phyloP scores from a whole-genome alignment of 2,797 vertebrate species.

The Poliocrania exsul region DNA sequence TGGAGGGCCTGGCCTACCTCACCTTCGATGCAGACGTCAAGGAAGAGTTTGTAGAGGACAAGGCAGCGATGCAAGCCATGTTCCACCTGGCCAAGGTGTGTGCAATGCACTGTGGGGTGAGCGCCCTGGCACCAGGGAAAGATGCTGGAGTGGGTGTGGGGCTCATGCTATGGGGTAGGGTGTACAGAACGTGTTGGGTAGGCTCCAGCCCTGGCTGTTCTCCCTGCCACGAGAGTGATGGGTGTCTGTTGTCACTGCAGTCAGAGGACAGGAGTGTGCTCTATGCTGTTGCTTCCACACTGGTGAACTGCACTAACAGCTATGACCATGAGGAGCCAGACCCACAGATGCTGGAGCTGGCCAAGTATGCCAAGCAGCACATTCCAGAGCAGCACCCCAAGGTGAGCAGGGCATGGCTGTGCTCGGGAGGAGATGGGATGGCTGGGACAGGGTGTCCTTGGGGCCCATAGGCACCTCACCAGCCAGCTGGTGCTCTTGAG shows the following conservation, averaged over 20 bases:
- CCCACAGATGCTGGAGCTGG: conserved; percentile 95
- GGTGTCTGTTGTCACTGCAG: conserved; percentile 55
- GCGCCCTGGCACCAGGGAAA: background rate
- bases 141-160: rapidly evolving
- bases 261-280: conserved; percentile 94
- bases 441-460: background rate
- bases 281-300: conserved; percentile 91
- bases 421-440: rapidly evolving
- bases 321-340: conserved; percentile 93
- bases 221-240: rapidly evolving
- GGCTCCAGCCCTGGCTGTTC: background rate
- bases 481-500: background rate
- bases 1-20: conserved; percentile 97
- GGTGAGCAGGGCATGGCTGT: conserved; percentile 66
- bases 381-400: conserved; percentile 96
- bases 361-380: conserved; percentile 97
- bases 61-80: conserved; percentile 89
- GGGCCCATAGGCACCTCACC: background rate
- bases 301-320: conserved; percentile 98
- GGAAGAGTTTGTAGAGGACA: conserved; percentile 93
- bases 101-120: rapidly evolving
- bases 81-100: conserved; percentile 89
- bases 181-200: background rate
- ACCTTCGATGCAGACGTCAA: conserved; percentile 97
- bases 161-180: rapidly evolving